Conservation (phyloP, 2,113 vertebrate species). For the Antigone vipio region DNA sequence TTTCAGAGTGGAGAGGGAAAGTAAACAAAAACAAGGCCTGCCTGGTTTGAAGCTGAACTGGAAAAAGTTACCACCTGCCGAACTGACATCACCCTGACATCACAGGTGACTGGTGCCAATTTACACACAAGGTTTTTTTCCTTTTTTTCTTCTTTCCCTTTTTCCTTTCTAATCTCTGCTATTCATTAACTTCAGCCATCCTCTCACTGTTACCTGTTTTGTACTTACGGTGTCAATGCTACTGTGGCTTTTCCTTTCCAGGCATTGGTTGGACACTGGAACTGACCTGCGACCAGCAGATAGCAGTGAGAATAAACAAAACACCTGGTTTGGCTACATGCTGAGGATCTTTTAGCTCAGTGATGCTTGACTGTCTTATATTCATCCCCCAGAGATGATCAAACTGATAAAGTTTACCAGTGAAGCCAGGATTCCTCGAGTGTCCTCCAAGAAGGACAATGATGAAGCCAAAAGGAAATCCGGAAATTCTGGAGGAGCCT, state of each 20-base stretch:
- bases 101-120: slow-evolving; percentile 27
- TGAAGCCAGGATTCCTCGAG: neutral
- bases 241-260: neutral
- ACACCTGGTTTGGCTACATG: neutral
- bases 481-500: neutral
- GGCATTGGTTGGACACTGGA: too few species aligned
- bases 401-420: neutral
- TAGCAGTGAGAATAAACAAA: neutral
- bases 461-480: neutral
- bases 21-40: slow-evolving; percentile 41
- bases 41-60: neutral
- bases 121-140: neutral
- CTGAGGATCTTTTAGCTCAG: neutral
- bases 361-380: neutral
- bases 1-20: slow-evolving; percentile 8
- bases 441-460: neutral
- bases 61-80: slow-evolving; percentile 28
- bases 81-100: slow-evolving; percentile 56
- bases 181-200: neutral
- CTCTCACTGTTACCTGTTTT: neutral
- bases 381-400: neutral
- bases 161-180: neutral
- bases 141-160: neutral
- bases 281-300: neutral
- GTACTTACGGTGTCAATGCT: neutral